Base-by-base conservation (phyloP, 1,140 invertebrate species). In the Drosophila seguyi region DNA sequence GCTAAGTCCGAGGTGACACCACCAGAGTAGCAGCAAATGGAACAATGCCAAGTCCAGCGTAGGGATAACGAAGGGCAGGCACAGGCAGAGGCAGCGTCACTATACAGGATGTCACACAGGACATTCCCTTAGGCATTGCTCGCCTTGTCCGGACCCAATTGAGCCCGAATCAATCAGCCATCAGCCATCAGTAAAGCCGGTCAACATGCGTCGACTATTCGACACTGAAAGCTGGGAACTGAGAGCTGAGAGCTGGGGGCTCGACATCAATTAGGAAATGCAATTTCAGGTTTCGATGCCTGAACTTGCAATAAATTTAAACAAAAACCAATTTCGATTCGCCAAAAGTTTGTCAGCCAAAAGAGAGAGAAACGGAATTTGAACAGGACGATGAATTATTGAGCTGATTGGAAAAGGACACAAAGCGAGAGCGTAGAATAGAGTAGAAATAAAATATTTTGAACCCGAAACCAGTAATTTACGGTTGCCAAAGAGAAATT, bases 201-300 rank as follows among this genome's bases (percentile, higher is more conserved):
- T 44, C 38, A 69, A 67, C 66, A 69, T 67, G 66, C 61, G 61
- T 53, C 29, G 66, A 47, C 27, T 48, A 48, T 52, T 68, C 47
- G 66, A 38, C 53, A 59, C 53, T 72, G 36, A 7, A n/a, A 48
- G 42, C 50, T 52, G 27, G 18, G 39, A 11, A 8, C 39, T 20
- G 41, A 4, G 4, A 3, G n/a, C 27, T 56, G 20, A 16, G 27
- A 47, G 39, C 66, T 69, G n/a, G 20, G 29, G 34, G 42, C 36
- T 68, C 65, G 66, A 72, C 69, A 72, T 59, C 69, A 72, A 72
- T 72, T 72, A 72, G 69, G 69, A 72, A 72, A 72, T 72, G 69
- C 68, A 72, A 72, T 72, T 72, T 72, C 52, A 72, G 52, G 66
- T 72, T 72, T 72, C 65, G 42, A 69, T 69, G 52, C 68, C 67